Evolutionary conservation across 2,797 vertebrate genomes (phyloP), one percentile per base, ranked within the genome.

Genomic region (Halcyon badia): DNA sequence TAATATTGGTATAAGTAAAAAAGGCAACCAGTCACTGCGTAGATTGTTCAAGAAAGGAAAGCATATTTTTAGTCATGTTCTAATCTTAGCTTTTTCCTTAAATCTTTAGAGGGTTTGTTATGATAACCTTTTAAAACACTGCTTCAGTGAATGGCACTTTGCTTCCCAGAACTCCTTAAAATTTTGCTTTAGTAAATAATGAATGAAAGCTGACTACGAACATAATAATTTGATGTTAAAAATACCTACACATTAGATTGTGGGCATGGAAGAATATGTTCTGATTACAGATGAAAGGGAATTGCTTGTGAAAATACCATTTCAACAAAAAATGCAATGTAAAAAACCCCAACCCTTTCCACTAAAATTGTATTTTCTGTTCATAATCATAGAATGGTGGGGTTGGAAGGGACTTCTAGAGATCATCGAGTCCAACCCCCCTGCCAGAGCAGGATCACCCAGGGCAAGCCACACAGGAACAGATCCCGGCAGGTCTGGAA

Each of bases 181-280:
- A 46, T 46, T 68, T 31, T 80, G 28, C 65, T 88, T 44, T 30
- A 72, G 66, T 88, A 83, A 94, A 91, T 92, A 86, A 87, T n/a
- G 76, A 86, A 78, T 33, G 82, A 69, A 90, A 83, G 42, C 42
- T 77, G 90, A n/a, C 80, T 57, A 24, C 1, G 39, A 92, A 75
- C 21, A 69, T 9, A 10, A 49, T 46, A 87, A 94, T 81, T 71
- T 56, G 10, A 12, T 30, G 33, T 49, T 89, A 72, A 80, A 88
- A 95, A 89, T 49, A 89, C 78, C 82, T 62, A 7, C 54, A 5
- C 5, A 9, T 46, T 31, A 69, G 54, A 37, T 2, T 3, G 42
- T 49, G 64, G 44, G 30, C 11, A 58, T 3, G 71, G 68, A 91
- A 58, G 41, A 22, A 19, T 37, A 56, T 5, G 31, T 46, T 93